Evolutionary conservation across 2,888 invertebrate genomes (phyloP), one percentile per base, ranked within the genome.

Genomic region (Drosophila maculinotata): DNA sequence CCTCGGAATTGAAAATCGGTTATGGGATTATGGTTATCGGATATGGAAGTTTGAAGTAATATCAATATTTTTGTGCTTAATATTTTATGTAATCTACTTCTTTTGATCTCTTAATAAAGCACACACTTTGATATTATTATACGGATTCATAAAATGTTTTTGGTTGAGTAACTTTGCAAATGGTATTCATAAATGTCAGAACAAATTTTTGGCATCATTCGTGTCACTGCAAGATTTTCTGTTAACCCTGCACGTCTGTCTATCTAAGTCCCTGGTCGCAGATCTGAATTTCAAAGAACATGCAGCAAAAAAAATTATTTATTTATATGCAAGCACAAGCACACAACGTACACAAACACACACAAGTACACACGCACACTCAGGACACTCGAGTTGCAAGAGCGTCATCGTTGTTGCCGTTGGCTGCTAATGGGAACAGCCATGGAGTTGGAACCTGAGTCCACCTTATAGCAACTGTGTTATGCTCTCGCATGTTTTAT

Each of bases 401-500:
- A 73, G 41, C 48, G 45, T 8, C 51, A 48, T 36, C 39, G 60
- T 30, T 54, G 58, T 33, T 51, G 44, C 57, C 49, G 53, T 28
- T 54, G 74, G 39, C 74, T 73, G 78, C 69, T 75, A 75, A 75
- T 75, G 78, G 75, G 69, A 57, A 58, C 74, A 66, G 76, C 49
- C 48, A 65, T 26, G 52, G 56, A 52, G 58, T 20, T 54, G 35
- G 25, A 31, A 20, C 41, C 8, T 23, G 60, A 53, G 68, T 71
- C 68, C 71, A 71, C 74, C 75, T 62, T 69, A 65, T 75, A 62
- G 64, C 63, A 64, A 58, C 53, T 67, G 60, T 75, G 56, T 77
- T 80, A 72, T 81, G 82, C 82, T 85, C 69, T 80, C 82, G 86
- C 79, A 85, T 85, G 79, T 81, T 85, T 81, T 79, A 85, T 78